Evolutionary conservation across 2,797 vertebrate genomes (phyloP).

Genomic region (Acanthurus tractus): DNA sequence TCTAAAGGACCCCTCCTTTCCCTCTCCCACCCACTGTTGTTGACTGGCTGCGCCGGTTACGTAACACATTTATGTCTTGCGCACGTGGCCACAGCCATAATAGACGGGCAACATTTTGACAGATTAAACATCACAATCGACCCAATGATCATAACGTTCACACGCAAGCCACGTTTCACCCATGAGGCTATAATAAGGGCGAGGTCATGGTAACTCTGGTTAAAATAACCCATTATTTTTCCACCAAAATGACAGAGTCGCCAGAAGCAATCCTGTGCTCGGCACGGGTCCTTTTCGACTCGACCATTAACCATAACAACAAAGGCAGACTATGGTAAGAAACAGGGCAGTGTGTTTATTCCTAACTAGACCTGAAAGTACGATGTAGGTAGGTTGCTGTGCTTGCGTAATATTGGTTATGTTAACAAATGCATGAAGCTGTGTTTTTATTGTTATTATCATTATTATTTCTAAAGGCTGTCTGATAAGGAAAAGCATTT

Average conservation of each 20-base stretch:
- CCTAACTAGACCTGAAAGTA: background rate
- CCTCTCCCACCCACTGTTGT: slow-evolving; percentile 54
- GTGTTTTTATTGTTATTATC: background rate
- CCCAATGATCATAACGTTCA: background rate
- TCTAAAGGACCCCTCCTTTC: slow-evolving; percentile 34
- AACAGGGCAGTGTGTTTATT: background rate
- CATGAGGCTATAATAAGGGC: background rate
- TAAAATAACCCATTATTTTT: background rate
- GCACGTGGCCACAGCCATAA: slow-evolving; percentile 72
- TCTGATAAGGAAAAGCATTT: background rate
- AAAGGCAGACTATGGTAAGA: background rate
- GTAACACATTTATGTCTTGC: slow-evolving; percentile 71
- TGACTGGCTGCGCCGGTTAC: slow-evolving; percentile 69
- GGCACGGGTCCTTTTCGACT: background rate
- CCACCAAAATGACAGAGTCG: background rate
- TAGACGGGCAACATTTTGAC: slow-evolving; percentile 44
- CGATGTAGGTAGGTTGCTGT: background rate
- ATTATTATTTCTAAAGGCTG: background rate
- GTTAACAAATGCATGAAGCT: background rate
- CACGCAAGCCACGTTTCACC: slow-evolving; percentile 1
- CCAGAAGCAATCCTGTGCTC: slow-evolving; percentile 8
- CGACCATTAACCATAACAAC: slow-evolving; percentile 3
- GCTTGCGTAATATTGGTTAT: background rate
- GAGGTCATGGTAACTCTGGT: background rate
- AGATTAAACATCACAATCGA: slow-evolving; percentile 44